These are phyloP conservation scores for Drosophila yooni DNA, from an alignment of 2,888 invertebrate species.

Conservation along the genomic window DNA sequence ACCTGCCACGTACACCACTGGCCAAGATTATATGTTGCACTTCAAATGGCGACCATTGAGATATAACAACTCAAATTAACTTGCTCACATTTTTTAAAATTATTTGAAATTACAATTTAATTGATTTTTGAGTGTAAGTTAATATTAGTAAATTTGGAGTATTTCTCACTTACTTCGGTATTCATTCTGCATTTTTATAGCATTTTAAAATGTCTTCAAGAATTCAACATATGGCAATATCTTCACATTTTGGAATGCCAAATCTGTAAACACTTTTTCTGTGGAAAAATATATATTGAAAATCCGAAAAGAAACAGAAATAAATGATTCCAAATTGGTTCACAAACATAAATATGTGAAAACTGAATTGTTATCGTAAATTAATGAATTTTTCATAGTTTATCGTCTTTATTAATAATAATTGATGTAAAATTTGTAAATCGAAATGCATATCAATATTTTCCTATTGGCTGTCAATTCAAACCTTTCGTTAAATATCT, in stretches of 20 bases:
- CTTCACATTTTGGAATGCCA: too few relatives aligned
- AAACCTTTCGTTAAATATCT: not conserved
- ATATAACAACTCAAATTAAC: not conserved
- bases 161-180: too few relatives aligned
- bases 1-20: not conserved
- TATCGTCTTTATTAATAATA: not conserved
- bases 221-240: too few relatives aligned
- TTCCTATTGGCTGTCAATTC: too few relatives aligned
- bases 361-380: not conserved
- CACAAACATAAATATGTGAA: not conserved
- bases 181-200: too few relatives aligned
- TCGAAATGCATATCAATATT: too few relatives aligned
- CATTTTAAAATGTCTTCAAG: too few relatives aligned
- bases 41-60: not conserved
- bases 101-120: not conserved
- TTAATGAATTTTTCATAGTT: accelerated
- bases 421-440: not conserved
- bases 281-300: too few relatives aligned
- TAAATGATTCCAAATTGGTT: not conserved
- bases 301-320: too few relatives aligned
- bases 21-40: not conserved
- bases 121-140: not conserved
- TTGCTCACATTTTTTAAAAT: not conserved
- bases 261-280: too few relatives aligned
- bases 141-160: too few relatives aligned